Evolutionary conservation across 2,888 invertebrate species (phyloP), one percentile per base, ranked within the genome.

Genomic region (Scaptomyza polygonia): DNA sequence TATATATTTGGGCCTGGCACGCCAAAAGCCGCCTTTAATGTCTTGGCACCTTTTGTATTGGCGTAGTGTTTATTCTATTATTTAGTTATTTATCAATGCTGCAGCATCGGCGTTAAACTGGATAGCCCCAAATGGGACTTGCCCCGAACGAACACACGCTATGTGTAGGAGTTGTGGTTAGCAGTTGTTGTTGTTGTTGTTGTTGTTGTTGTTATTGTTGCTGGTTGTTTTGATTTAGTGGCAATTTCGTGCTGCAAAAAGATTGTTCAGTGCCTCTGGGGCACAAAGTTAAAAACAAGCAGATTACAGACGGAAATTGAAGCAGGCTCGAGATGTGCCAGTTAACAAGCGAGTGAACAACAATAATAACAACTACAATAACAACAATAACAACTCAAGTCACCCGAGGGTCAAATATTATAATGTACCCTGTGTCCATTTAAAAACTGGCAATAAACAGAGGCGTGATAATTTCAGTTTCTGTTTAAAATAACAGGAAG

Each of bases 41-140:
- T 59, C 61, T 76, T 85, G 52, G 67, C 85, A 85, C 85, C 85
- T 81, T 53, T 67, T 57, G 57, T 55, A n/a, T 25, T 25, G 25
- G 85, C 54, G 51, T 58, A 79, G 65, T 71, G 73, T 67, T 86
- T 86, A 79, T 86, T 85, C 79, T 83, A 81, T 83, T 83, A 86
- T 85, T 73, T 77, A 87, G 83, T 81, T 81, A 73, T 85, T 86
- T 86, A 83, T 83, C 83, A 83, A 81, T 63, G 59, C 29, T 30
- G 30, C 52, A 9, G 53, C 36, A 62, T 76, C 76, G 57, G 36
- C 54, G 47, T 34, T 57, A n/a, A 39, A 47, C 43, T 39, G 45
- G 12, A 29, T 16, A 39, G 44, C 44, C 59, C 59, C 73, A 44
- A 66, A 64, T 64, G 77, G 74, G 63, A 62, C 56, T 54, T 30